These are phyloP conservation scores for Hirtodrosophila alboralis DNA, from an alignment of 2,888 invertebrate species.

Conservation along the genomic window DNA sequence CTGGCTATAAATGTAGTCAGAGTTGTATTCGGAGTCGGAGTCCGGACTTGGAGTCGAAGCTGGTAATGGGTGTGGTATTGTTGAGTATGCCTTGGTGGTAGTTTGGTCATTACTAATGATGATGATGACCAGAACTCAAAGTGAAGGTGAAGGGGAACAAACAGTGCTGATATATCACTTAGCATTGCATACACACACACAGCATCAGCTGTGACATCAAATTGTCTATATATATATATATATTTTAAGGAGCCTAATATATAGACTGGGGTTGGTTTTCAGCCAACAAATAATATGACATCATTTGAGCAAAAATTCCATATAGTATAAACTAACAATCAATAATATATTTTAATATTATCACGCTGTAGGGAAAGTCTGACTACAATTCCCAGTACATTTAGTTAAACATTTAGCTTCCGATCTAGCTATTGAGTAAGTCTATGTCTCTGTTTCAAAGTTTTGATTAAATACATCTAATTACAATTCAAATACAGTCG, in stretches of 20 bases:
- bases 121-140: slow-evolving; percentile 68
- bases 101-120: slow-evolving; percentile 72
- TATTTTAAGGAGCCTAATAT: not conserved
- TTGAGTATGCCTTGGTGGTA: slow-evolving; percentile 37
- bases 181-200: slow-evolving; percentile 30
- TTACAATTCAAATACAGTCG: slow-evolving; percentile 8
- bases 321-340: no score
- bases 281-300: no score
- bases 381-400: no score
- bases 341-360: no score
- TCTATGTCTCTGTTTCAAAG: not conserved
- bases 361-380: no score
- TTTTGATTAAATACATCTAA: slow-evolving; percentile 22
- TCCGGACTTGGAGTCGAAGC: not conserved
- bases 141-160: no score
- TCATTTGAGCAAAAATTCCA: no score
- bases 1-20: slow-evolving; percentile 16
- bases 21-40: not conserved
- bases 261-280: not conserved
- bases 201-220: slow-evolving; percentile 41
- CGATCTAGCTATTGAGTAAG: not conserved
- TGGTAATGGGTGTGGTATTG: not conserved
- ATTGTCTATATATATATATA: slow-evolving; percentile 11
- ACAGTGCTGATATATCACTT: slow-evolving; percentile 55
- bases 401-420: no score